Base-by-base conservation (phyloP, 2,797 vertebrate genomes). In the Cossypha polioptera region DNA sequence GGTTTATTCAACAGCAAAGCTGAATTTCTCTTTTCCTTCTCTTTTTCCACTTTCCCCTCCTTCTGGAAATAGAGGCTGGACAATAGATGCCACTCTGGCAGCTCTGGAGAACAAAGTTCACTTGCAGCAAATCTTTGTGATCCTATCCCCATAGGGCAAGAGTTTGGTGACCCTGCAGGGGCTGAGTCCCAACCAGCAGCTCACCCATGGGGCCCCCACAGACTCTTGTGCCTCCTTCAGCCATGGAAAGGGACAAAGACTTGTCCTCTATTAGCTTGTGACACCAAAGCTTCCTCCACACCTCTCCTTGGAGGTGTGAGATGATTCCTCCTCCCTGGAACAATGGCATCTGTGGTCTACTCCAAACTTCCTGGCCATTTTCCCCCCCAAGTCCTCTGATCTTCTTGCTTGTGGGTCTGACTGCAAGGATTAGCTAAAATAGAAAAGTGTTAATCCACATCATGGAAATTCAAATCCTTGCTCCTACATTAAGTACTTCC, bases 1-100 rank as follows among this genome's bases (percentile, higher is more conserved):
- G 96, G 57, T 95, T 97, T 97, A 97, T 97, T 94, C 96, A 97
- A 90, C 80, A 95, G 88, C 76, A 48, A 78, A 83, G 80, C 88
- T 78, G 54, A 57, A 68, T 76, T 93, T 89, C 81, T 77, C 74
- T 91, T 88, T 71, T 63, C 75, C 76, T 18, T 73, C 92, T 76
- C 40, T 90, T 86, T 86, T 48, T 13, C 43, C 55, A 25, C 61
- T 25, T 48, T n/a, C 14, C 26, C 5, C 20, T 16, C 6, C 62
- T 72, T 78, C 80, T 58, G n/a, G 86, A 91, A 88, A 54, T 0
- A 67, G 62, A 26, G 35, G 63, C 63, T 48, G 78, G 67, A 80
- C 89, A 89, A 94, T 72, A 58, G 57, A 57, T n/a, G 57, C 88
- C 59, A 8, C 77, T 88, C 88, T 10, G 31, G 90, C 72, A 85